Base-by-base conservation (phyloP, 2,888 invertebrate genomes). In the Nemoura dubitans region DNA sequence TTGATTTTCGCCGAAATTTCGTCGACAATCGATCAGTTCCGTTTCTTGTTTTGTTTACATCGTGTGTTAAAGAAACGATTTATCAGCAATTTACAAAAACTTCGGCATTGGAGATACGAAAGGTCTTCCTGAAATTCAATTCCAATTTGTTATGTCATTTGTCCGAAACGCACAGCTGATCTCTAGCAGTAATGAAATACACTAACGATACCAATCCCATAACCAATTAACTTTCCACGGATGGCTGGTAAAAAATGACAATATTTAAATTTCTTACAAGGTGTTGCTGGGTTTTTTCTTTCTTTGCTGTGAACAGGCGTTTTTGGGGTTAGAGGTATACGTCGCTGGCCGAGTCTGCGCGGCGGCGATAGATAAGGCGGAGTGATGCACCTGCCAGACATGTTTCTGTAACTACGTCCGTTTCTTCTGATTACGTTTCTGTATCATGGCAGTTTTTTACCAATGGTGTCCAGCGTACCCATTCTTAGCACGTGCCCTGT, bases 331-430 rank as follows among this genome's bases (percentile, higher is more conserved):
- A 29, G 81, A 81, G 59, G 81, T 81, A 81, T 81, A 28, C 59
- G 27, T 81, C 28, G 29, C 21, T 10, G 59, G n/a, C n/a, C n/a
- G n/a, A n/a, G n/a, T n/a, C n/a, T n/a, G n/a, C n/a, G n/a, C n/a
- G n/a, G n/a, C n/a, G n/a, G 59, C 59, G 21, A 59, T 59, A 81
- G 81, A 81, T 81, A 81, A 81, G 81, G 81, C 81, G 25, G 7
- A 26, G n/a, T 5, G 81, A 81, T 81, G 81, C 81, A 81, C 81
- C 81, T 81, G 81, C 81, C 29, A 81, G 27, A 81, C 81, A 81
- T 81, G 81, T 81, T 78, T 81, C 81, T 81, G 29, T 81, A 29
- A 81, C 81, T 29, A 30, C 21, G 78, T 78, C 59, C 59, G 21
- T 59, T 59, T 59, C 59, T 59, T 59, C 3, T 59, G 59, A 59